These are phyloP conservation scores for Calyptomena viridis DNA, from an alignment of 2,113 vertebrate genomes.

Conservation along the genomic window DNA sequence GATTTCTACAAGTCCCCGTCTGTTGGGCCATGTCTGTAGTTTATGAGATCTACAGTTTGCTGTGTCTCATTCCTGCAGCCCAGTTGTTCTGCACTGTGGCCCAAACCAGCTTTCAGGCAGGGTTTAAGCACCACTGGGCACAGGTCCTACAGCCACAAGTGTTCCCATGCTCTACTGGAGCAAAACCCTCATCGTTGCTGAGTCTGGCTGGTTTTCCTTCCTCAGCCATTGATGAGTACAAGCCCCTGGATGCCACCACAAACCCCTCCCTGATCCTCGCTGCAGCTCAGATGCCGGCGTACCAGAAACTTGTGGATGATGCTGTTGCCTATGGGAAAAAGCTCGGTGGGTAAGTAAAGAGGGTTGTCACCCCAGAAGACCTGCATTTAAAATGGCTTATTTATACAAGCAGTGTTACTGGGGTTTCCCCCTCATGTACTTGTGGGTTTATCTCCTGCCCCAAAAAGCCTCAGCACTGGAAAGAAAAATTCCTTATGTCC, in stretches of 20 bases:
- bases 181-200: background rate
- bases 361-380: background rate
- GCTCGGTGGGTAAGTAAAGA: conserved; percentile 82
- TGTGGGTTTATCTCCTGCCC: background rate
- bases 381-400: background rate
- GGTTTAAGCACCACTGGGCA: background rate
- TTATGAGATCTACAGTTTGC: background rate
- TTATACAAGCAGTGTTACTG: background rate
- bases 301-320: conserved; percentile 87
- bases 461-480: background rate
- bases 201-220: background rate
- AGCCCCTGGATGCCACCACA: conserved; percentile 96
- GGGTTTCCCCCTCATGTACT: background rate
- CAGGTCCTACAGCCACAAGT: rapidly evolving
- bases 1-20: background rate
- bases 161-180: background rate
- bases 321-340: conserved; percentile 87
- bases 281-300: conserved; percentile 91
- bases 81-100: background rate
- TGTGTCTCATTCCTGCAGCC: background rate
- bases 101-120: background rate
- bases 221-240: conserved; percentile 93
- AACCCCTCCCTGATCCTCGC: conserved; percentile 96
- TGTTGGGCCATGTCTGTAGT: background rate
- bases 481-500: rapidly evolving